phyloP scores from a whole-genome alignment of 2,888 invertebrate genomes.

The Parnassius smintheus region DNA sequence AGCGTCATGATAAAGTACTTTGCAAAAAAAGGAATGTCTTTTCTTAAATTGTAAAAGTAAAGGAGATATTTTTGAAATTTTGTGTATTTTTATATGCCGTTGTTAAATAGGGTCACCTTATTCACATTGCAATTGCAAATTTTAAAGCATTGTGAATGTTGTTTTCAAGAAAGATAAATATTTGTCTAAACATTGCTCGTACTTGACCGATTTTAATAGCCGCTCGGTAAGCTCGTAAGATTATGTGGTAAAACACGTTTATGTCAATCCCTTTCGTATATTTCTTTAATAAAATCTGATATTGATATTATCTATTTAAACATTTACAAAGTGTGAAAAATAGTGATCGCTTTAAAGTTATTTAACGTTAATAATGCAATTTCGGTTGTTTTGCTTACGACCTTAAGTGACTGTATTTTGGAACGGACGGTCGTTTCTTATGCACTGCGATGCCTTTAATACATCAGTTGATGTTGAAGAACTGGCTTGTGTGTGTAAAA shows the following conservation, averaged over 20 bases:
- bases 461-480: constrained; percentile 4
- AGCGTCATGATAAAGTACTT: too few species aligned
- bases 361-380: neutral
- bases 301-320: neutral
- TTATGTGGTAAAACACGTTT: neutral
- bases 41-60: too few species aligned
- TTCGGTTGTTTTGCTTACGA: constrained; percentile 23
- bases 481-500: constrained; percentile 11
- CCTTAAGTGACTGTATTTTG: constrained; percentile 36
- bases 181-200: constrained; percentile 2
- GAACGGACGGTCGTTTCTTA: constrained; percentile 30
- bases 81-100: too few species aligned
- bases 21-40: too few species aligned
- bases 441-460: constrained; percentile 24
- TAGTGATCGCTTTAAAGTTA: too few species aligned
- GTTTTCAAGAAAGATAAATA: neutral
- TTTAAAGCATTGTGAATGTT: too few species aligned
- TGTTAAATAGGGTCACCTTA: too few species aligned
- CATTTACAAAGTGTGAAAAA: too few species aligned
- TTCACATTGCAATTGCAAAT: too few species aligned
- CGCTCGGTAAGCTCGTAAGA: neutral
- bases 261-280: neutral
- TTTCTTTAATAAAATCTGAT: neutral
- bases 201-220: constrained; percentile 10
- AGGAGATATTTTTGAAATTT: too few species aligned